Evolutionary conservation across 2,113 vertebrate genomes (phyloP), one percentile per base, ranked within the genome.

Genomic region (Ailuropoda melanoleuca): DNA sequence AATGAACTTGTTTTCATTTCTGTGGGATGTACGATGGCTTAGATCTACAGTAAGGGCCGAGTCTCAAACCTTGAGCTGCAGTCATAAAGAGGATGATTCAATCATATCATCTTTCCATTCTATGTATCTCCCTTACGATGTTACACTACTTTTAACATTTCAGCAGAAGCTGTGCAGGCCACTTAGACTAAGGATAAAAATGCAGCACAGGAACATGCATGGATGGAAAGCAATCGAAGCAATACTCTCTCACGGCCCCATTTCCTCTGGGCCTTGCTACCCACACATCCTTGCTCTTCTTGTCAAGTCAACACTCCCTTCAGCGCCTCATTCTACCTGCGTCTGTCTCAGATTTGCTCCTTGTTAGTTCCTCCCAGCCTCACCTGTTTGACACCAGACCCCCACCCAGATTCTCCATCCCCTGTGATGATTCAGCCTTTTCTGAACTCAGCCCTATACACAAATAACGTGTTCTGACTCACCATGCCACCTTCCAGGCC

Each of bases 51-150:
- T 56, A 86, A 78, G 29, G 10, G 14, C 34, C 24, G 68, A 55
- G 29, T 87, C 39, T 62, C 70, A 97, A 72, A 91, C 17, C n/a
- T 21, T 24, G n/a, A 95, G 85, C 77, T 96, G 39, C 19, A 95
- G 29, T 66, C 21, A 86, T 31, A 83, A n/a, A 58, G 23, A 83
- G 13, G 15, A 86, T 86, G 66, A 82, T 6, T 60, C 46, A 83
- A 8, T 66, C 21, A 1, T 14, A 43, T 64, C 21, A 50, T 48
- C 53, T 93, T 90, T 95, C 88, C 75, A 60, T 91, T 97, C 60
- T 50, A 77, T 80, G 66, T 84, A 50, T 34, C 21, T 78, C n/a
- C 3, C 1, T 81, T 78, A 23, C 48, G 46, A 78, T 6, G 18
- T 83, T 64, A 43, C 3, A 26, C 9, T 62, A 72, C 13, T 83